These are phyloP conservation scores for Daptonema setosum DNA, from an alignment of 2,888 invertebrate genomes.

Conservation along the genomic window DNA sequence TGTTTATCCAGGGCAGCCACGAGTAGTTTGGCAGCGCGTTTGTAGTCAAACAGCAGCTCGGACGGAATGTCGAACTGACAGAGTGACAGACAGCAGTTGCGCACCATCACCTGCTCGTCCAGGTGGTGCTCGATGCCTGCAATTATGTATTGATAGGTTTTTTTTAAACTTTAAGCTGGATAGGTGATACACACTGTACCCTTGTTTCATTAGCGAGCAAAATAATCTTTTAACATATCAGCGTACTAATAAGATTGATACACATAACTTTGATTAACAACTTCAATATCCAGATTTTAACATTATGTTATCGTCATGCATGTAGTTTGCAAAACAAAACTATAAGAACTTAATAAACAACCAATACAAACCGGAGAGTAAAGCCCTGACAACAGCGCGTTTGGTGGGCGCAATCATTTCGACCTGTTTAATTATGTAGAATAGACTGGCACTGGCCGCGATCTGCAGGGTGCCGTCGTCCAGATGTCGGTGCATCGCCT, in stretches of 20 bases:
- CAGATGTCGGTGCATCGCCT: constrained; percentile 69
- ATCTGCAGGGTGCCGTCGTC: constrained; percentile 74
- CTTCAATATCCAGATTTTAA: too few relatives aligned
- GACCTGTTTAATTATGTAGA: constrained; percentile 44
- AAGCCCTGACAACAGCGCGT: constrained; percentile 17
- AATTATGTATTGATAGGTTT: too few relatives aligned
- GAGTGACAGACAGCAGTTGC: constrained; percentile 78
- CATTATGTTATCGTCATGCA: too few relatives aligned
- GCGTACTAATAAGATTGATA: too few relatives aligned
- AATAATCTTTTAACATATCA: too few relatives aligned
- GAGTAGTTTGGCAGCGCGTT: constrained; percentile 20
- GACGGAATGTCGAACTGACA: constrained; percentile 82
- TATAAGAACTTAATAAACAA: too few relatives aligned
- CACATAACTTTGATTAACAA: too few relatives aligned
- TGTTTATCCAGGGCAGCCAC: constrained; percentile 23
- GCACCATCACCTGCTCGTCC: constrained; percentile 47
- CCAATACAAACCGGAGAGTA: constrained; percentile 15
- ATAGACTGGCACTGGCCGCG: constrained; percentile 60
- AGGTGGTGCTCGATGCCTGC: constrained; percentile 21
- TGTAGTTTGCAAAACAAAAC: too few relatives aligned
- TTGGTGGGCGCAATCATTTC: constrained; percentile 21
- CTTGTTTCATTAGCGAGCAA: too few relatives aligned
- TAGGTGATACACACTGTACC: too few relatives aligned
- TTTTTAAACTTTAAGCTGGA: too few relatives aligned
- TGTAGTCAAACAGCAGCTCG: constrained; percentile 44